A percentile compares a stretch with the other conserved stretches of the same genome.
Conservation (phyloP, 2,797 vertebrate genomes). For the Paguma larvata region DNA sequence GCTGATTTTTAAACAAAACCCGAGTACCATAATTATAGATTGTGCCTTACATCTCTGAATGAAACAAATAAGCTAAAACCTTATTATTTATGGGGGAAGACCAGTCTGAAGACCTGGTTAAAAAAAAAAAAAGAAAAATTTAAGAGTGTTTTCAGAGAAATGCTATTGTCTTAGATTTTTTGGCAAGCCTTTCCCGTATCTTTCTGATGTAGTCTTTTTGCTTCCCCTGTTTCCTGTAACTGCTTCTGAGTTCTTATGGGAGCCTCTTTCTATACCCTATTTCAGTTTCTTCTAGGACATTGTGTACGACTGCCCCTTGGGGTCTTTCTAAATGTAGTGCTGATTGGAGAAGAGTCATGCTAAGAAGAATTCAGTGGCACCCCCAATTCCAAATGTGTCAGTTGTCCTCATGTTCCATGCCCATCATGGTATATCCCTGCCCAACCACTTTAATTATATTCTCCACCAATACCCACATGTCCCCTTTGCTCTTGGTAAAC, state of each 20-base stretch:
- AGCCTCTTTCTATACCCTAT: neutral
- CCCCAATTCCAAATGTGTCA: neutral
- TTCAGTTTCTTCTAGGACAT: constrained; percentile 21
- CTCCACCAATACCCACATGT: neutral
- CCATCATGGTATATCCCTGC: neutral
- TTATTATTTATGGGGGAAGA: neutral
- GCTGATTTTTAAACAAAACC: constrained; percentile 20
- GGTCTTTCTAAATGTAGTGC: neutral
- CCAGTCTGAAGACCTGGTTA: neutral
- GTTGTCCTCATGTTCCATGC: neutral
- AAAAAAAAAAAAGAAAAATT: constrained; percentile 22
- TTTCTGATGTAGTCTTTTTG: neutral
- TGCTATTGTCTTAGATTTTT: constrained; percentile 52
- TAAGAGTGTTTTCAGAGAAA: constrained; percentile 62
- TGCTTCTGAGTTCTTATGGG: constrained; percentile 6
- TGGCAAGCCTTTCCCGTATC: neutral
- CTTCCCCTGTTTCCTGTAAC: neutral
- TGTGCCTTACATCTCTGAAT: constrained; percentile 52
- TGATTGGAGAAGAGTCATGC: neutral
- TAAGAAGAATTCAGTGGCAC: neutral
- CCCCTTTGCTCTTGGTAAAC: neutral
- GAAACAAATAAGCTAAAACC: constrained; percentile 44
- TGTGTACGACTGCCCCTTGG: neutral
- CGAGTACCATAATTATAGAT: neutral
- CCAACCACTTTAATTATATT: constrained; percentile 17